Evolutionary conservation across 2,113 vertebrate species (phyloP).

Genomic region (Atlantisia rogersi): DNA sequence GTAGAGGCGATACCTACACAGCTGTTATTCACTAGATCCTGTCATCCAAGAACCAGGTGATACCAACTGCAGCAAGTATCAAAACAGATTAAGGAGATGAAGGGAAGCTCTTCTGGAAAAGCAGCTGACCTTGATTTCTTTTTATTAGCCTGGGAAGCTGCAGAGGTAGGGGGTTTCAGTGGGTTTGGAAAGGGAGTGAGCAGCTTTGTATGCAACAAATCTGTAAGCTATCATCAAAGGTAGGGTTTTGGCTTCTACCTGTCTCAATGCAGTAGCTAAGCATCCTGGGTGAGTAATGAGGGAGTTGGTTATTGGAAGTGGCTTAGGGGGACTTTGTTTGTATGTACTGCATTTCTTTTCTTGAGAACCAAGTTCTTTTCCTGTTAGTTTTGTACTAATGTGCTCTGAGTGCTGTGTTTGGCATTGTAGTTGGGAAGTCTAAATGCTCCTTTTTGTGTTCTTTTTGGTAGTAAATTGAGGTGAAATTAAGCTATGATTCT

Average conservation of each 20-base stretch:
- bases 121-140: background rate
- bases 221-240: fast-evolving
- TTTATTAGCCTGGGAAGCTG: fast-evolving
- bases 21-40: background rate
- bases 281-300: fast-evolving
- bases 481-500: fast-evolving
- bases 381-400: fast-evolving
- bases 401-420: fast-evolving
- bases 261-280: fast-evolving
- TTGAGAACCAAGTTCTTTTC: fast-evolving
- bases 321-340: fast-evolving
- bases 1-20: background rate
- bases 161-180: fast-evolving
- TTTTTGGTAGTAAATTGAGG: fast-evolving
- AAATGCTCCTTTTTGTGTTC: fast-evolving
- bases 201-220: fast-evolving
- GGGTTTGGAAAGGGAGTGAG: fast-evolving
- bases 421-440: fast-evolving
- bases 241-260: fast-evolving
- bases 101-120: background rate
- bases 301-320: too few species aligned
- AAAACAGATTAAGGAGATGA: background rate
- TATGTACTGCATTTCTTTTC: fast-evolving
- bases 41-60: background rate
- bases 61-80: background rate